These are phyloP conservation scores for Glaucopsyche alexis DNA, from an alignment of 2,888 invertebrate species.

Conservation along the genomic window DNA sequence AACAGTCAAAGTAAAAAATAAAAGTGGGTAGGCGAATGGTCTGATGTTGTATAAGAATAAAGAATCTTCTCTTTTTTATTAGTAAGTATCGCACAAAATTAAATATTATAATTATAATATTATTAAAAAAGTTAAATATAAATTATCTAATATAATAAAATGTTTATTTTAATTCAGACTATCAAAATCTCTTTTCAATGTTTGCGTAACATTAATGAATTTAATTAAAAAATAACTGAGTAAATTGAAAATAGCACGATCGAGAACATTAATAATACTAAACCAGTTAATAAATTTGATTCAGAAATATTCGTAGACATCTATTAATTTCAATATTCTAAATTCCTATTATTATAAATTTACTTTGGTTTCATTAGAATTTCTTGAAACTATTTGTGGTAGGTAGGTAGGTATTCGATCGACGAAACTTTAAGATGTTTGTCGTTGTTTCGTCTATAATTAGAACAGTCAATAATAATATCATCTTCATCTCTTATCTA, in stretches of 20 bases:
- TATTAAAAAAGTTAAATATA: no score
- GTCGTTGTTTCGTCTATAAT: no score
- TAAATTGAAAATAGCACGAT: neutral
- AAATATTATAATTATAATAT: no score
- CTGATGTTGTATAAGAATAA: no score
- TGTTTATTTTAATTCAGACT: neutral
- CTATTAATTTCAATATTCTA: neutral
- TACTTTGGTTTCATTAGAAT: neutral
- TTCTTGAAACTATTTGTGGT: neutral
- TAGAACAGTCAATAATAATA: no score
- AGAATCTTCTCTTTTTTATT: no score
- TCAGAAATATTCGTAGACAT: neutral
- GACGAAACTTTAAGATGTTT: no score
- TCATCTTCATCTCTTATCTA: no score
- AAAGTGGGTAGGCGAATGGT: neutral
- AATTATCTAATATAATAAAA: no score
- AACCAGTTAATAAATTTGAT: neutral
- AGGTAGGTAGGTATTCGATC: neutral
- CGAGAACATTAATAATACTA: neutral
- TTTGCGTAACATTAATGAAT: neutral
- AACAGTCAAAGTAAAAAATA: no score
- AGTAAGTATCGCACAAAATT: no score
- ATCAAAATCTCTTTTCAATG: neutral
- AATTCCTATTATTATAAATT: neutral
- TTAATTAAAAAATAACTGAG: neutral